phyloP scores from a whole-genome alignment of 2,888 invertebrate species.

The Leucozona laternaria region DNA sequence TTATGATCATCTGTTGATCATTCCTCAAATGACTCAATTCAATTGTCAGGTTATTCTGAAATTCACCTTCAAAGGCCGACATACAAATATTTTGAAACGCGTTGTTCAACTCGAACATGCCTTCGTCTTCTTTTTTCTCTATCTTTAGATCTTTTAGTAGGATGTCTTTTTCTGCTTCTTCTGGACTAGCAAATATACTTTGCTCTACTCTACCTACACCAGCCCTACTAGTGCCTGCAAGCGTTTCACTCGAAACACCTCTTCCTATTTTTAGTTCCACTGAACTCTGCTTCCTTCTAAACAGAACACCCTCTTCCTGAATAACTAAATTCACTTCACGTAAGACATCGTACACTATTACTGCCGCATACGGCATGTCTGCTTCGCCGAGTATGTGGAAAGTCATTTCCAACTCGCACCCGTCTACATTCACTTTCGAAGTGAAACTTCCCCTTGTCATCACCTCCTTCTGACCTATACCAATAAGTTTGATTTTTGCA shows the following conservation, averaged over 20 bases:
- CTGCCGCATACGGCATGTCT: constrained; percentile 3
- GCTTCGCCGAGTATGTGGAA: background rate
- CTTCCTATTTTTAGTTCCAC: background rate
- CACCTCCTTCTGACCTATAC: background rate
- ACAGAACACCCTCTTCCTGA: background rate
- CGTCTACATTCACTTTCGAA: background rate
- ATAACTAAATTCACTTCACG: background rate
- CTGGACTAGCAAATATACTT: no score
- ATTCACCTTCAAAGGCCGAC: background rate
- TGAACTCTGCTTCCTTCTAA: background rate
- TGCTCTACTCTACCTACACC: no score
- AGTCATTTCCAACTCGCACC: background rate
- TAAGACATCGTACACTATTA: background rate
- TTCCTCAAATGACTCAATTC: background rate
- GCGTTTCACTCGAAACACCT: background rate
- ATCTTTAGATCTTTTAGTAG: no score
- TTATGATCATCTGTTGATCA: background rate
- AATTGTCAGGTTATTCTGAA: background rate
- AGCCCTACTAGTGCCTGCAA: background rate
- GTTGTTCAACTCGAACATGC: background rate
- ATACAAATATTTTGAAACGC: background rate
- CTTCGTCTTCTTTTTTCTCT: background rate
- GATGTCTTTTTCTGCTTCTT: no score
- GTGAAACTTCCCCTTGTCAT: background rate
- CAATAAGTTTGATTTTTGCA: background rate